Conservation (phyloP, 2,888 invertebrate genomes). For the Ceramica pisi region DNA sequence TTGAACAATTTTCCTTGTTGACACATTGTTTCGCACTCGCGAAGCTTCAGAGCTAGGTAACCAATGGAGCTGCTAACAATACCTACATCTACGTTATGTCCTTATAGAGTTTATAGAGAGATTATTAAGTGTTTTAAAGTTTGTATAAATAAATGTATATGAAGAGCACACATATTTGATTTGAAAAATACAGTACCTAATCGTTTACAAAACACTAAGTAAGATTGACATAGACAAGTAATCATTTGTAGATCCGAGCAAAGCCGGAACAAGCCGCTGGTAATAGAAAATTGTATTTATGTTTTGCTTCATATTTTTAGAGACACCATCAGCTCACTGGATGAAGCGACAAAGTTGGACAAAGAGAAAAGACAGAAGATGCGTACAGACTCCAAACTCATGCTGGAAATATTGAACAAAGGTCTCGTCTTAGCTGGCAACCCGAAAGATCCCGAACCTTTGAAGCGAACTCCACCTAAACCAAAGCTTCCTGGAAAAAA, state of each 20-base stretch:
- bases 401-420: slow-evolving; percentile 93
- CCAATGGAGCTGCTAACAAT: no score
- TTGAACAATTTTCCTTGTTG: background rate
- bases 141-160: background rate
- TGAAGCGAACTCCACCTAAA: slow-evolving; percentile 80
- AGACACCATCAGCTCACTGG: slow-evolving; percentile 92
- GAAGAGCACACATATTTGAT: no score
- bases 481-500: slow-evolving; percentile 86
- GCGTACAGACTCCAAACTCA: slow-evolving; percentile 92
- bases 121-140: background rate
- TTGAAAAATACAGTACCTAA: no score
- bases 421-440: slow-evolving; percentile 89
- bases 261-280: background rate
- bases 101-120: background rate
- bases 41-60: no score
- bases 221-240: no score
- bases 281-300: background rate
- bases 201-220: no score
- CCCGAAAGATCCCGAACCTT: slow-evolving; percentile 81
- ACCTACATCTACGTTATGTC: no score
- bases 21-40: slow-evolving; percentile 1
- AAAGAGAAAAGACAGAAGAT: slow-evolving; percentile 92
- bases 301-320: slow-evolving; percentile 74
- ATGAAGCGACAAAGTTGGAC: slow-evolving; percentile 91
- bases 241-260: no score